Percentiles rank a stretch among this genome's conserved stretches.
Evolutionary conservation across 2,888 invertebrate genomes (phyloP).

Genomic region (Sympetrum striolatum): DNA sequence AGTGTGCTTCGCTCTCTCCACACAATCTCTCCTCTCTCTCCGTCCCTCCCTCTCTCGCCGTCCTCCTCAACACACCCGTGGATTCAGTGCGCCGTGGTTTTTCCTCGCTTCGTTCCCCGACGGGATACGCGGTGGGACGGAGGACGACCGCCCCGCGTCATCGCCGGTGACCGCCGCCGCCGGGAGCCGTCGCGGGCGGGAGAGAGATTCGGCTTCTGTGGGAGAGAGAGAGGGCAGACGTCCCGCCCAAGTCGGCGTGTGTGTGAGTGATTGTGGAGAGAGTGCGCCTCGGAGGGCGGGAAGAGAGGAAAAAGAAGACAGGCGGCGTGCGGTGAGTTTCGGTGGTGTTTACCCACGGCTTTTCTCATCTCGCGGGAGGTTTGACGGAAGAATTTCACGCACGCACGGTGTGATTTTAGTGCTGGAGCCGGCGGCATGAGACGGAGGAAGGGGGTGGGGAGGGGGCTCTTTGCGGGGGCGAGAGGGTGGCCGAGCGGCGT

Average conservation of each 20-base stretch:
- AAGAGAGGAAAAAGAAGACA: neutral
- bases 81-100: neutral
- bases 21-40: neutral
- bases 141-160: neutral
- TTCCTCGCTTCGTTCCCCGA: neutral
- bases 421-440: neutral
- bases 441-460: neutral
- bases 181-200: neutral
- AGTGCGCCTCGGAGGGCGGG: neutral
- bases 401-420: neutral
- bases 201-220: neutral
- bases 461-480: neutral
- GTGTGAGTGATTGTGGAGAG: neutral
- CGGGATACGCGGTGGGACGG: neutral
- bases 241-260: neutral
- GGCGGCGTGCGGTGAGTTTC: neutral
- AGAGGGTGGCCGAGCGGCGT: neutral
- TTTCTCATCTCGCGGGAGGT: too few species aligned
- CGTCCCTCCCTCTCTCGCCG: neutral
- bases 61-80: neutral
- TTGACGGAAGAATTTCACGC: neutral
- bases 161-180: neutral
- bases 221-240: neutral
- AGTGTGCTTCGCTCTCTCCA: neutral
- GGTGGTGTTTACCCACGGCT: neutral